These are phyloP conservation scores for Limnephilus rhombicus DNA, from an alignment of 2,888 invertebrate genomes.

Conservation along the genomic window DNA sequence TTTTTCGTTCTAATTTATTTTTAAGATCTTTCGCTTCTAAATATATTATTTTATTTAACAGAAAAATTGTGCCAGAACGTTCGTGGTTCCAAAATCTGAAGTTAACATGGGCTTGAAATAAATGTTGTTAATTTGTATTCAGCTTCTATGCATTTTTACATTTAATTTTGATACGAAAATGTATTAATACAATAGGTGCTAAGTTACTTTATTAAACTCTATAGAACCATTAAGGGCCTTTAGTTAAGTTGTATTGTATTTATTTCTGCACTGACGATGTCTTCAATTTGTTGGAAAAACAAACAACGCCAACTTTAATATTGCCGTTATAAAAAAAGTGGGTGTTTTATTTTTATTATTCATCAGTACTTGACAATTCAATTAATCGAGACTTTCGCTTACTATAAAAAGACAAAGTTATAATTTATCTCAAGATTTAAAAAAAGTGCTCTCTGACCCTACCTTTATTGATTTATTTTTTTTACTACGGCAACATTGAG, in stretches of 20 bases:
- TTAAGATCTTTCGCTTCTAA: neutral
- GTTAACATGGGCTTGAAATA: constrained; percentile 35
- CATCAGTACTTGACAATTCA: too few species aligned
- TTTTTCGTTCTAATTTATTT: neutral
- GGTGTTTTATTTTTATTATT: too few species aligned
- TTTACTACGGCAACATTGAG: constrained; percentile 30
- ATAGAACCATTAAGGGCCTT: constrained; percentile 43
- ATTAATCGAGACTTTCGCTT: neutral
- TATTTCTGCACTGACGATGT: constrained; percentile 30
- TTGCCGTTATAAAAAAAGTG: constrained; percentile 4
- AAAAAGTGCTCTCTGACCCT: neutral
- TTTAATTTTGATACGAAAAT: constrained; percentile 66
- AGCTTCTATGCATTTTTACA: constrained; percentile 63
- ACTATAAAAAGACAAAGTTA: neutral
- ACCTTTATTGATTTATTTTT: neutral
- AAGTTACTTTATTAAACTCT: constrained; percentile 57
- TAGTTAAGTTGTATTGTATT: constrained; percentile 42
- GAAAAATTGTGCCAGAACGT: constrained; percentile 6
- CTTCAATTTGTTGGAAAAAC: constrained; percentile 15
- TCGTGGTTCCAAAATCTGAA: neutral
- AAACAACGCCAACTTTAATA: neutral
- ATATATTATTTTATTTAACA: too few species aligned
- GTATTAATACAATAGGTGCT: constrained; percentile 64
- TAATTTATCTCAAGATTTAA: neutral
- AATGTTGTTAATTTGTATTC: constrained; percentile 56